Evolutionary conservation across 2,888 invertebrate genomes (phyloP).

Genomic region (Aporophyla nigra): DNA sequence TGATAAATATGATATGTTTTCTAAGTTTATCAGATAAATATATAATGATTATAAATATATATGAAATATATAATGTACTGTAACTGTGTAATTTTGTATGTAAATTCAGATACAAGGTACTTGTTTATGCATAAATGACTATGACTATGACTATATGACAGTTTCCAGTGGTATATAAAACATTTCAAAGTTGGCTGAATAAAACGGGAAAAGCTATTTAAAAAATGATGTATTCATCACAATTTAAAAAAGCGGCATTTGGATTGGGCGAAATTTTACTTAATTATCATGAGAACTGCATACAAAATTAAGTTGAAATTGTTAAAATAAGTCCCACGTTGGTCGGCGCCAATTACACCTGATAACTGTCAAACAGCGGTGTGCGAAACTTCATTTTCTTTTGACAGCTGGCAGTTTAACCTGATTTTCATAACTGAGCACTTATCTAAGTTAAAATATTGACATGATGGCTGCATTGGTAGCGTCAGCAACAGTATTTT

Average conservation of each 20-base stretch:
- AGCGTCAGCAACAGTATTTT: too few species aligned
- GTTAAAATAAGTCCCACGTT: not conserved
- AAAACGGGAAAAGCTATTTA: not conserved
- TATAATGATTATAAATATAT: too few species aligned
- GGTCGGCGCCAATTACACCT: conserved; percentile 1
- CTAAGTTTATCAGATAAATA: not conserved
- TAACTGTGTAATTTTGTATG: too few species aligned
- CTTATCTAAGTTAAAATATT: too few species aligned
- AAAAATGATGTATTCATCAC: not conserved
- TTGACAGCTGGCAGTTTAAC: not conserved
- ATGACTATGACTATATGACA: too few species aligned
- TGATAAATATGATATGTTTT: not conserved
- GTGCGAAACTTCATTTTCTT: not conserved
- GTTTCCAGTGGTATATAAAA: too few species aligned
- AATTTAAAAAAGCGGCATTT: not conserved
- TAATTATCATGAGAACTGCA: too few species aligned
- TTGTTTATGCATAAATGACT: too few species aligned
- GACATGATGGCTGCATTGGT: too few species aligned
- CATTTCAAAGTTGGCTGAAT: not conserved
- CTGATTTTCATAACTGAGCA: too few species aligned
- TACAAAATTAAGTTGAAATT: not conserved
- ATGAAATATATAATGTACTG: too few species aligned
- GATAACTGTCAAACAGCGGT: not conserved
- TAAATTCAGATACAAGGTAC: too few species aligned
- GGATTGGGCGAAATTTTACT: not conserved